These are phyloP conservation scores for Synodontis membranacea DNA, from an alignment of 2,113 vertebrate genomes.

Conservation along the genomic window DNA sequence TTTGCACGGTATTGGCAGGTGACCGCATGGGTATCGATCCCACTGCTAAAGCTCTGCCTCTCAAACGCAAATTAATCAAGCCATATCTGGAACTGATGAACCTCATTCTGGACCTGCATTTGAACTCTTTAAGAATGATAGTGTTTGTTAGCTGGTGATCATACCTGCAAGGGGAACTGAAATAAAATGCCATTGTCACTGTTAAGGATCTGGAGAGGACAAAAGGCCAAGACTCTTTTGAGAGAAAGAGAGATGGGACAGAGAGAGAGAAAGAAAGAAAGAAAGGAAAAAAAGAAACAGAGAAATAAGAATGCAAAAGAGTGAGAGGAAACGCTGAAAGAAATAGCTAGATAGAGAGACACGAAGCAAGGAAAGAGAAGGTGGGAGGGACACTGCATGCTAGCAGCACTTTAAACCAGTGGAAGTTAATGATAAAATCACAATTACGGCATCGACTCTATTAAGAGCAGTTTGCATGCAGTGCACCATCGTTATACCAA, in stretches of 20 bases:
- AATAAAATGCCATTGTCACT: constrained; percentile 15
- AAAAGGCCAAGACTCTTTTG: not conserved
- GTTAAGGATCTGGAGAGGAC: not conserved
- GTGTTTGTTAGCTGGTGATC: constrained; percentile 27
- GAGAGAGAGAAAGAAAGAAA: not conserved
- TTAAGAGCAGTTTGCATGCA: constrained; percentile 41
- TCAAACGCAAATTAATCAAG: constrained; percentile 72
- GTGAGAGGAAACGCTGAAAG: not conserved
- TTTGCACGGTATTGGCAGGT: constrained; percentile 72
- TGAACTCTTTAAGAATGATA: constrained; percentile 14
- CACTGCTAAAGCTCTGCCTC: constrained; percentile 61
- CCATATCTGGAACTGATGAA: constrained; percentile 57
- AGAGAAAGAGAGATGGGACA: not conserved
- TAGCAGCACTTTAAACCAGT: constrained; percentile 18
- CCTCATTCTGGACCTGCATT: constrained; percentile 39
- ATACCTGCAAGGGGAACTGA: not conserved
- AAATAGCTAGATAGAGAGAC: not conserved
- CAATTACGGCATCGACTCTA: constrained; percentile 20
- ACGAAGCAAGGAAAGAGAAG: not conserved
- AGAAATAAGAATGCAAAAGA: not conserved
- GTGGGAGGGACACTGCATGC: not conserved
- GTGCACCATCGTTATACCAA: constrained; percentile 37
- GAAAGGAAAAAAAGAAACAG: not conserved
- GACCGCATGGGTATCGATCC: constrained; percentile 71
- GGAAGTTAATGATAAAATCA: constrained; percentile 42